Base-by-base conservation (phyloP, 1,140 invertebrate species). In the Bombus balteatus region DNA sequence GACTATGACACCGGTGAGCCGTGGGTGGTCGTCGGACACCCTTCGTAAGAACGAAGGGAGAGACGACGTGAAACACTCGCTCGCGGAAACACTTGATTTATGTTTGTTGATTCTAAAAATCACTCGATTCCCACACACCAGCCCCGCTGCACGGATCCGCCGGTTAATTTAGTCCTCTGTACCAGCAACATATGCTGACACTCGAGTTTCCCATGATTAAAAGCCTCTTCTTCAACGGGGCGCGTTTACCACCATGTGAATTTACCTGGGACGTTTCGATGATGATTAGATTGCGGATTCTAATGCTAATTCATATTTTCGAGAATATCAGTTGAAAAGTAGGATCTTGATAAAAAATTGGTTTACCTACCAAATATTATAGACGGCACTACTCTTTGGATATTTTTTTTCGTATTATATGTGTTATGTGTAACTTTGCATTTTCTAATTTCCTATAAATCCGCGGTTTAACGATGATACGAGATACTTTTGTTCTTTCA, bases 31-130 rank as follows among this genome's bases (percentile, higher is more conserved):
- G 25, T 65, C 71, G 76, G 57, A 70, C 59, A 34, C 73, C 41
- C 76, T 77, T 28, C 12, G 15, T 59, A 18, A 53, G 0, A 13
- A 37, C 22, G 37, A 66, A 79, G 77, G 47, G 78, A 73, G 73
- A 76, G 68, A 72, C 71, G 76, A 88, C 53, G 12, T n/a, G 47
- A 43, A 43, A 13, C 41, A 65, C 47, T 79, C 32, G 77, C 18
- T 57, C 75, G 70, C 80, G 79, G 71, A 90, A 88, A 80, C 90
- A 91, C 89, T 93, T 93, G 92, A 93, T 93, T 93, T 93, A 93
- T 93, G 92, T 91, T 92, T 92, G 90, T 93, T 91, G 91, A 90
- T 88, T 91, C 92, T 91, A 91, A 92, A 93, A 92, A 93, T 92
- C 88, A 84, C 83, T 77, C 90, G 92, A 91, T 93, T 93, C 92